Percentiles rank a stretch among this genome's conserved stretches.
Evolutionary conservation across 2,888 invertebrate genomes (phyloP).

Genomic region (Tinea trinotella): DNA sequence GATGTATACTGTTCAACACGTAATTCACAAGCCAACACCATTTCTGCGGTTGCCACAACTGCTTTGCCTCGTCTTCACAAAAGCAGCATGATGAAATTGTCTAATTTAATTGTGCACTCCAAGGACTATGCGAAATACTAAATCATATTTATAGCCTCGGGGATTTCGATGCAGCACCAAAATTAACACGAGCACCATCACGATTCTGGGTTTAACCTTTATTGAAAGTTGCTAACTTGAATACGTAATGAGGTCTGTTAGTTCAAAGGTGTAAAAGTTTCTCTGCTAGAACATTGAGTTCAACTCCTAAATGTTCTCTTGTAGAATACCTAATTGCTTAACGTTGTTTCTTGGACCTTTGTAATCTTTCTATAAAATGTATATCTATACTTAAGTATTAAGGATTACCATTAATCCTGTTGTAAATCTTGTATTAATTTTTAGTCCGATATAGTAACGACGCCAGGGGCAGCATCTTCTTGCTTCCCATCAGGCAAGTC

Average conservation of each 20-base stretch:
- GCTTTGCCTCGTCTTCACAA: neutral
- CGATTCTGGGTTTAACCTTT: conserved; percentile 9
- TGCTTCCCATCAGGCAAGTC: no score
- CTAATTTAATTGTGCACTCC: conserved; percentile 17
- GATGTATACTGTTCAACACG: neutral
- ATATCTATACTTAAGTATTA: no score
- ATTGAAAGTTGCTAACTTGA: conserved; percentile 12
- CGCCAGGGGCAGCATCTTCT: no score
- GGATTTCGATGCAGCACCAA: neutral
- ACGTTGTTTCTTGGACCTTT: no score
- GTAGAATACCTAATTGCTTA: conserved; percentile 2
- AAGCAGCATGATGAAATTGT: conserved; percentile 15
- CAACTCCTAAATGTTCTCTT: conserved; percentile 2
- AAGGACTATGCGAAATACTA: conserved; percentile 11
- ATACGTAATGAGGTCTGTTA: conserved; percentile 5
- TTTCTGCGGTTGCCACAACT: conserved; percentile 15
- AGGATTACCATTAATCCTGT: no score
- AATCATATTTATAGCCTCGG: conserved; percentile 14
- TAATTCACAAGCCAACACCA: conserved; percentile 11
- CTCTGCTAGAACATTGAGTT: neutral
- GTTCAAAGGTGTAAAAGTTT: conserved; percentile 14
- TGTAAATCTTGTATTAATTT: no score
- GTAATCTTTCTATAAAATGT: no score
- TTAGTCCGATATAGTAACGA: no score
- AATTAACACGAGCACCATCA: conserved; percentile 8